Conservation (phyloP, 2,113 vertebrate genomes). For the Herpetotheres cachinnans region DNA sequence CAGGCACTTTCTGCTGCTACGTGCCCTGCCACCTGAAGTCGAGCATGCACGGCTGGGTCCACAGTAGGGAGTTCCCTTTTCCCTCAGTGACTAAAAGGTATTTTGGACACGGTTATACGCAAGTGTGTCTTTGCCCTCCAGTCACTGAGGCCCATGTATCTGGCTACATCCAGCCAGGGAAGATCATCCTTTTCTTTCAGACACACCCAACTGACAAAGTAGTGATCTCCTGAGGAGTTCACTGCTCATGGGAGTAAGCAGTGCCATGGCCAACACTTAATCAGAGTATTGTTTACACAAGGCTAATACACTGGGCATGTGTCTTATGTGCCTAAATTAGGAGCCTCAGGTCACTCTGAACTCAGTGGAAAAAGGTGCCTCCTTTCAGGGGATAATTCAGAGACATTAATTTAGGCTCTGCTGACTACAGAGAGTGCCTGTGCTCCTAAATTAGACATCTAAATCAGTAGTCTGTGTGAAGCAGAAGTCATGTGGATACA, state of each 20-base stretch:
- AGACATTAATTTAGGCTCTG: not conserved
- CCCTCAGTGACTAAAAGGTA: not conserved
- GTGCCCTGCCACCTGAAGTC: not conserved
- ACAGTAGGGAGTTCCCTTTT: not conserved
- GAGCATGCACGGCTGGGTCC: fast-evolving
- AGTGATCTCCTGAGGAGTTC: not conserved
- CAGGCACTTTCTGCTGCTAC: not conserved
- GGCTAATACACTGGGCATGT: not conserved
- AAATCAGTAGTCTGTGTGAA: not conserved
- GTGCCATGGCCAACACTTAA: not conserved
- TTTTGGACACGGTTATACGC: fast-evolving
- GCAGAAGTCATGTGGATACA: not conserved
- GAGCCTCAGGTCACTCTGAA: not conserved
- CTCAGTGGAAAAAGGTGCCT: not conserved
- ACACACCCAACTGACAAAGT: not conserved
- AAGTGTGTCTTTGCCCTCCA: not conserved
- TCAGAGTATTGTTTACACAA: not conserved
- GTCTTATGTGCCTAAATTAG: not conserved
- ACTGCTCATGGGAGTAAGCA: not conserved
- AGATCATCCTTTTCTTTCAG: not conserved
- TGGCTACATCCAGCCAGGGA: not conserved
- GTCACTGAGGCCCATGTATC: not conserved
- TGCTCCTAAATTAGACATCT: slow-evolving; percentile 30
- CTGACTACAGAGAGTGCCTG: not conserved
- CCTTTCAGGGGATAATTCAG: not conserved